These are phyloP conservation scores for Coracopsis vasa DNA, from an alignment of 2,113 vertebrate genomes.

Conservation along the genomic window DNA sequence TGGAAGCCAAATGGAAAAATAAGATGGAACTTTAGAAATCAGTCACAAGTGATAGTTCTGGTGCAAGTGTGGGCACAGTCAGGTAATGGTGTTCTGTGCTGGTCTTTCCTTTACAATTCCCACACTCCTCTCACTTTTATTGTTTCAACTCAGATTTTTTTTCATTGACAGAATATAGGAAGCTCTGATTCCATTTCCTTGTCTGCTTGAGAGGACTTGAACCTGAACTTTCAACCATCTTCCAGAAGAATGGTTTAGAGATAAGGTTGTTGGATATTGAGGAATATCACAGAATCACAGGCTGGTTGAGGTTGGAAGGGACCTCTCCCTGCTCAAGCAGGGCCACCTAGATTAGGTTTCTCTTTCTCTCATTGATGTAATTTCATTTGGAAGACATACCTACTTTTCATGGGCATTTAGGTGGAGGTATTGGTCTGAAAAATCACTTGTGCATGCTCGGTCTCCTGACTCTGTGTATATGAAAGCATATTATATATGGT, in stretches of 20 bases:
- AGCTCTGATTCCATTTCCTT: neutral
- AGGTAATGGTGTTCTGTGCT: neutral
- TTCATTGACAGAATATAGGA: neutral
- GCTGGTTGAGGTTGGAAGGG: neutral
- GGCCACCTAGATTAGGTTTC: neutral
- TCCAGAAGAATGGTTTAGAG: neutral
- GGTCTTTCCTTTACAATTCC: neutral
- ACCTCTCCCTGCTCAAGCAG: neutral
- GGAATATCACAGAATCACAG: neutral
- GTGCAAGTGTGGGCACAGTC: neutral
- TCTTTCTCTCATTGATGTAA: neutral
- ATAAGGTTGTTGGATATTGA: neutral
- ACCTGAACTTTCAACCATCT: neutral
- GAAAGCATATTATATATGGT: neutral
- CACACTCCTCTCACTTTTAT: neutral
- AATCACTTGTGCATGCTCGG: fast-evolving
- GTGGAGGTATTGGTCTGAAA: neutral
- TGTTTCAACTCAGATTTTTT: neutral
- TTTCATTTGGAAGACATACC: neutral
- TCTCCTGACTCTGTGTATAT: neutral
- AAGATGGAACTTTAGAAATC: neutral
- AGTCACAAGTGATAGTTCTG: neutral
- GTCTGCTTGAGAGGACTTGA: neutral
- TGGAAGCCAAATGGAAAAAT: neutral
- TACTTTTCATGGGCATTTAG: neutral